Evolutionary conservation across 1,140 invertebrate genomes (phyloP), one percentile per base, ranked within the genome.

Genomic region (Chironomus tepperi): DNA sequence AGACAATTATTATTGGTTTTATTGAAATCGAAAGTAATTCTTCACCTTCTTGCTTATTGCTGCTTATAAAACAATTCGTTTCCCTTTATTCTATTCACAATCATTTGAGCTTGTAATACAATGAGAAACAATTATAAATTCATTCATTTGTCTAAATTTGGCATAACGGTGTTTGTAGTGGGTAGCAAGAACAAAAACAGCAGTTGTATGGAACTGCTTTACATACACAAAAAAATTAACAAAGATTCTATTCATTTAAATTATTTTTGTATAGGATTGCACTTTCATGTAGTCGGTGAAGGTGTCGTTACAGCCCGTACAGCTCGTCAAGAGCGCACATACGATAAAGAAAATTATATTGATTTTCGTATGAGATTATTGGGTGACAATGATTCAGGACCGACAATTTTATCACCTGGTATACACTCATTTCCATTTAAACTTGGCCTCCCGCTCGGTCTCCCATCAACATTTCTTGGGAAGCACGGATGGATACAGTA

Each of bases 391-490:
- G 92, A 91, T 78, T 90, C 93, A 81, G 89, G 90, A 10, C 89
- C 93, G 65, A 91, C 93, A 70, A 82, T 95, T 16, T 82, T 97
- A n/a, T 96, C 94, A 10, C 93, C 95, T 0, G 95, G 95, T 19
- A 96, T 97, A 77, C 95, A 97, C 83, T 96, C 94, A 81, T 97
- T 97, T 83, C 95, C 95, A 18, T 97, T 97, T 82, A 97, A 97
- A 83, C 82, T 97, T 64, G 95, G 95, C 3, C 83, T 97, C 34
- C 95, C 95, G 0, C 85, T 95, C 74, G 95, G 94, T 7, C 82
- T 97, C 42, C 95, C 95, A 0, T 97, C 95, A 5, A 97, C 95
- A 24, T 97, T 97, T 81, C 84, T 97, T 0, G 95, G 95, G 2
- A 95, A 95, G 79, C 94, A 96, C 79, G 95, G 95, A 43, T 97